phyloP scores from a whole-genome alignment of 1,140 invertebrate species.

The Zaprionus africanus region DNA sequence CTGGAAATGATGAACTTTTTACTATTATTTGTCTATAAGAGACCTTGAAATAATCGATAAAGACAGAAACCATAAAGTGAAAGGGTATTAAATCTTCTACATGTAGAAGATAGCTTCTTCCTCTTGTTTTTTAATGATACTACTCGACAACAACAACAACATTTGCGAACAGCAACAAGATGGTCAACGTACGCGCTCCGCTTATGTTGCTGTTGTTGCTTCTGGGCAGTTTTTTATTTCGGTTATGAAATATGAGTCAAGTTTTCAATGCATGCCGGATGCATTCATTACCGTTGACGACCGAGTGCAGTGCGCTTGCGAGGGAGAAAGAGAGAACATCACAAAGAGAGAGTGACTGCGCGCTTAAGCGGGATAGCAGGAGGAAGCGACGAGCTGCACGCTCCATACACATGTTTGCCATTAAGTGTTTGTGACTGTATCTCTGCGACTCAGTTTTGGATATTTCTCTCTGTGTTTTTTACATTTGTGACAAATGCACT shows the following conservation, averaged over 20 bases:
- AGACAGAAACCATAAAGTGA: too few relatives aligned
- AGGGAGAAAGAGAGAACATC: not conserved
- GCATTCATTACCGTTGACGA: slow-evolving; percentile 82
- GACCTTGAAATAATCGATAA: too few relatives aligned
- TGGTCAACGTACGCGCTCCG: slow-evolving; percentile 70
- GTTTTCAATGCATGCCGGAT: slow-evolving; percentile 83
- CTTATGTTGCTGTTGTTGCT: slow-evolving; percentile 21
- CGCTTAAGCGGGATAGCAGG: too few relatives aligned
- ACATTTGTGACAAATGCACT: slow-evolving; percentile 73
- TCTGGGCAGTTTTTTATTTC: slow-evolving; percentile 34
- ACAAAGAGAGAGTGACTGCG: not conserved
- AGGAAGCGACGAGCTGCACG: not conserved
- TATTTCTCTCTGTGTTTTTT: slow-evolving; percentile 48
- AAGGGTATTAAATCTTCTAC: too few relatives aligned
- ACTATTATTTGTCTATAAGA: too few relatives aligned
- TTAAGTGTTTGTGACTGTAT: slow-evolving; percentile 44
- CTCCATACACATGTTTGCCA: slow-evolving; percentile 57
- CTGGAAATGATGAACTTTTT: too few relatives aligned
- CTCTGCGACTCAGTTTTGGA: slow-evolving; percentile 24
- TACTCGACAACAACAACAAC: slow-evolving; percentile 20
- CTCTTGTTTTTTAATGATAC: slow-evolving; percentile 15
- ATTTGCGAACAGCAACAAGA: slow-evolving; percentile 65
- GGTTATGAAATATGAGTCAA: slow-evolving; percentile 83
- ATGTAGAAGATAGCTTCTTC: too few relatives aligned
- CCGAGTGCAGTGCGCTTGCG: slow-evolving; percentile 26